Percentiles rank a stretch among this genome's conserved stretches.
phyloP scores from a whole-genome alignment of 2,888 invertebrate genomes.

The Dorcus parallelipipedus region DNA sequence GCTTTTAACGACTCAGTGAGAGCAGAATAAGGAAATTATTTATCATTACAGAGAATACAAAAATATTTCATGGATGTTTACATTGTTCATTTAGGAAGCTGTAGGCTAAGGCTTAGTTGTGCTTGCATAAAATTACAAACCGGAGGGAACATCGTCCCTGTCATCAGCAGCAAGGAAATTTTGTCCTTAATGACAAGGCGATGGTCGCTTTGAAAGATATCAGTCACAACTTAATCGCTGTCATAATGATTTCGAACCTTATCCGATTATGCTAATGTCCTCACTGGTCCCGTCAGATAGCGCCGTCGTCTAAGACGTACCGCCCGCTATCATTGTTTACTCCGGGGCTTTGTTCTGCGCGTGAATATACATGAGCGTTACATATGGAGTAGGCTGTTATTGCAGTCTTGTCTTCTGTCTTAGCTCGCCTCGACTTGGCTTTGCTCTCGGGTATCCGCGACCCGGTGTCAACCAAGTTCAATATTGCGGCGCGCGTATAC shows the following conservation, averaged over 20 bases:
- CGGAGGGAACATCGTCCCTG: too few relatives aligned
- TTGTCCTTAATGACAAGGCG: too few relatives aligned
- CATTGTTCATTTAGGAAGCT: too few relatives aligned
- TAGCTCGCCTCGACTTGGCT: conserved; percentile 23
- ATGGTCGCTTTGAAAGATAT: neutral
- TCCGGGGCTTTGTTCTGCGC: conserved; percentile 45
- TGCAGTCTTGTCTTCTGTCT: conserved; percentile 37
- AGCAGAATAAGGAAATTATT: too few relatives aligned
- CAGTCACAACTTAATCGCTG: conserved; percentile 37
- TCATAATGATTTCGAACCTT: conserved; percentile 45
- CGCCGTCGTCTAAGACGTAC: conserved; percentile 23
- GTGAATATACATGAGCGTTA: conserved; percentile 51
- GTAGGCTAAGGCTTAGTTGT: too few relatives aligned
- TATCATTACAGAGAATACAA: too few relatives aligned
- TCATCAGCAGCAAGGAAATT: too few relatives aligned
- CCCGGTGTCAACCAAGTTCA: conserved; percentile 6
- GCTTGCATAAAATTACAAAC: too few relatives aligned
- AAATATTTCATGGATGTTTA: too few relatives aligned
- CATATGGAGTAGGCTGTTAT: conserved; percentile 49
- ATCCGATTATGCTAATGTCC: conserved; percentile 49
- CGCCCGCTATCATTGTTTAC: conserved; percentile 46
- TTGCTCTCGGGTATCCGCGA: conserved; percentile 7
- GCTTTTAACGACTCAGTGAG: too few relatives aligned
- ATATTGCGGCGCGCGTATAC: conserved; percentile 3
- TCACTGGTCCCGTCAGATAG: conserved; percentile 45